These are phyloP conservation scores for Dascyllus trimaculatus DNA, from an alignment of 2,113 vertebrate species.

Conservation along the genomic window DNA sequence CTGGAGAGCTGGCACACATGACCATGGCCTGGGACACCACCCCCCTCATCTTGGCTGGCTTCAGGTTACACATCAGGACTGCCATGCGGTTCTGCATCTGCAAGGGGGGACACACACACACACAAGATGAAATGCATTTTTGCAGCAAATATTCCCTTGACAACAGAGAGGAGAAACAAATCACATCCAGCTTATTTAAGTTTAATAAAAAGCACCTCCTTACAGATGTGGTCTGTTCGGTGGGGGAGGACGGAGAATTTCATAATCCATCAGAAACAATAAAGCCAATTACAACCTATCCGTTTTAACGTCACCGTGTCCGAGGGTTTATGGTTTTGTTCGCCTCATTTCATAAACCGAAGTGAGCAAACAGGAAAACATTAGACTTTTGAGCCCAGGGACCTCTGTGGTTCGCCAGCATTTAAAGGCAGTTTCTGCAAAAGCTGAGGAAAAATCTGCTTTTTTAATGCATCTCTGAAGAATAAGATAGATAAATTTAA, in stretches of 20 bases:
- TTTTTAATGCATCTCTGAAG: slow-evolving; percentile 12
- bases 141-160: neutral
- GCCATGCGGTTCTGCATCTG: slow-evolving; percentile 97
- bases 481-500: slow-evolving; percentile 30
- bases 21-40: slow-evolving; percentile 94
- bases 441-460: slow-evolving; percentile 11
- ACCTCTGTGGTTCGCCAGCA: slow-evolving; percentile 28
- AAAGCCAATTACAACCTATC: neutral
- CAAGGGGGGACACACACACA: slow-evolving; percentile 15
- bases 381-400: slow-evolving; percentile 8
- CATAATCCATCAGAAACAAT: slow-evolving; percentile 27
- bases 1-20: slow-evolving; percentile 94
- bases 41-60: slow-evolving; percentile 93
- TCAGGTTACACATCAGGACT: slow-evolving; percentile 94
- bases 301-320: slow-evolving; percentile 23
- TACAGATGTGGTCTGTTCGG: slow-evolving; percentile 16
- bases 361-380: slow-evolving; percentile 30
- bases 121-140: neutral
- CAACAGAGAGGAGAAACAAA: neutral
- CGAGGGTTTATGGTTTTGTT: slow-evolving; percentile 27
- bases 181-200: neutral
- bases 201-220: neutral
- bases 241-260: neutral
- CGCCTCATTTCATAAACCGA: slow-evolving; percentile 35
- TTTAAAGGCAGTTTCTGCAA: slow-evolving; percentile 24